A percentile compares a stretch with the other conserved stretches of the same genome.
Conservation (phyloP, 2,888 invertebrate species). For the Ophion obscuratus region DNA sequence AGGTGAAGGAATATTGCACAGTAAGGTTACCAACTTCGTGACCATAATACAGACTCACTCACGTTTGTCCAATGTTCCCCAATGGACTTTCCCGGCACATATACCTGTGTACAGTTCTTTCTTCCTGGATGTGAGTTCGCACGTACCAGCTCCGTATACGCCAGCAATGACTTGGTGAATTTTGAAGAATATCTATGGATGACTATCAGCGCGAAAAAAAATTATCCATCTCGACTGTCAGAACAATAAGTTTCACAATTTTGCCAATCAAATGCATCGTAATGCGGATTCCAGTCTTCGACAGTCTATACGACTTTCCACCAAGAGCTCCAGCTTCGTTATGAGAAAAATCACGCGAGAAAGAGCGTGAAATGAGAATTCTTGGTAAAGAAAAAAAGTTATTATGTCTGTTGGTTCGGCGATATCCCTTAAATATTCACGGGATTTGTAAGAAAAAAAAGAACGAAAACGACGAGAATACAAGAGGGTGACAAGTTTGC, state of each 20-base stretch:
- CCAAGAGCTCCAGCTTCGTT: conserved; percentile 4
- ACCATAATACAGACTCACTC: conserved; percentile 50
- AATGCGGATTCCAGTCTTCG: conserved; percentile 31
- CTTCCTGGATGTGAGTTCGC: background rate
- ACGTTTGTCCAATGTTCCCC: conserved; percentile 29
- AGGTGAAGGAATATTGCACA: conserved; percentile 24
- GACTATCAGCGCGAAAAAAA: background rate
- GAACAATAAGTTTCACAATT: conserved; percentile 8
- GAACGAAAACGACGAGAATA: conserved; percentile 17
- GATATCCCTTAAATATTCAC: conserved; percentile 57
- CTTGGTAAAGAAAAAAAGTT: conserved; percentile 27
- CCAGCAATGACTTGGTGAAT: background rate
- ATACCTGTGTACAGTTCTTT: too few species aligned
- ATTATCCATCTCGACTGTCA: background rate
- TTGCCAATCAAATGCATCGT: conserved; percentile 22
- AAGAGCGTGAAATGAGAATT: conserved; percentile 32
- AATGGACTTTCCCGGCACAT: background rate
- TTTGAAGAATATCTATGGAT: background rate
- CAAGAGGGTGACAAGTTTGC: conserved; percentile 48
- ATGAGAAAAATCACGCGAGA: conserved; percentile 18
- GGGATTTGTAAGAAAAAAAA: conserved; percentile 36
- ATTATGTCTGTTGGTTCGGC: conserved; percentile 39
- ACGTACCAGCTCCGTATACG: background rate
- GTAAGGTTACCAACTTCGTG: conserved; percentile 55
- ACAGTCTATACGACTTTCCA: conserved; percentile 15